These are phyloP conservation scores for Stomatorhinus ivindoensis DNA, from an alignment of 2,113 vertebrate species.

Conservation along the genomic window DNA sequence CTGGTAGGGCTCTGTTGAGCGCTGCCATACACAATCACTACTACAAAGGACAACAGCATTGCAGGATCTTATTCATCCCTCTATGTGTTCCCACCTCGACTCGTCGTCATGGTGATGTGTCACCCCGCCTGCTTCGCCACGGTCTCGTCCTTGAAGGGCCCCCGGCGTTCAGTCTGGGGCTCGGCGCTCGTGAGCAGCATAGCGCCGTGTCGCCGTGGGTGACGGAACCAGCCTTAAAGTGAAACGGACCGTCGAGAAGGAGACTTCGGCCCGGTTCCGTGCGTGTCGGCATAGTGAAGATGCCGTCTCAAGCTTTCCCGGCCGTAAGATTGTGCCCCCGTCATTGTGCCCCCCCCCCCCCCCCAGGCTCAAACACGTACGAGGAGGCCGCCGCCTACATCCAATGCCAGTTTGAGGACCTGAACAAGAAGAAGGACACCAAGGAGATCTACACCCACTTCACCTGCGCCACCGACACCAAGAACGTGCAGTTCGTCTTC, in stretches of 20 bases:
- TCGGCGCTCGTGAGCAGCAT: background rate
- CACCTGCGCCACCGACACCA: slow-evolving; percentile 97
- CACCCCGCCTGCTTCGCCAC: background rate
- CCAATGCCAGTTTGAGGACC: slow-evolving; percentile 94
- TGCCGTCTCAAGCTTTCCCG: background rate
- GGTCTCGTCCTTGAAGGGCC: background rate
- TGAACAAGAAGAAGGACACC: slow-evolving; percentile 97
- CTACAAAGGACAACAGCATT: background rate
- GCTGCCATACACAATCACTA: background rate
- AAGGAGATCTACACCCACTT: slow-evolving; percentile 99
- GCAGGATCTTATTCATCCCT: background rate
- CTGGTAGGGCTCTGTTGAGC: background rate
- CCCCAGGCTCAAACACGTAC: slow-evolving; percentile 86
- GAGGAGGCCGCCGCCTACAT: slow-evolving; percentile 97
- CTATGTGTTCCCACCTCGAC: background rate
- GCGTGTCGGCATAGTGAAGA: background rate
- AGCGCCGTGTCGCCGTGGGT: background rate
- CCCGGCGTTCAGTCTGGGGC: background rate
- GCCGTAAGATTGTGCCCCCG: background rate
- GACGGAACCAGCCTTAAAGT: background rate
- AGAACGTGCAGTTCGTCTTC: slow-evolving; percentile 98
- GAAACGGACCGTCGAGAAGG: background rate
- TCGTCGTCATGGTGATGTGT: background rate
- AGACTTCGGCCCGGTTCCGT: background rate
- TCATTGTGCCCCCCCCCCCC: background rate